Percentiles rank a stretch among this genome's conserved stretches.
Evolutionary conservation across 2,797 vertebrate genomes (phyloP).

Genomic region (Remorina albescens): DNA sequence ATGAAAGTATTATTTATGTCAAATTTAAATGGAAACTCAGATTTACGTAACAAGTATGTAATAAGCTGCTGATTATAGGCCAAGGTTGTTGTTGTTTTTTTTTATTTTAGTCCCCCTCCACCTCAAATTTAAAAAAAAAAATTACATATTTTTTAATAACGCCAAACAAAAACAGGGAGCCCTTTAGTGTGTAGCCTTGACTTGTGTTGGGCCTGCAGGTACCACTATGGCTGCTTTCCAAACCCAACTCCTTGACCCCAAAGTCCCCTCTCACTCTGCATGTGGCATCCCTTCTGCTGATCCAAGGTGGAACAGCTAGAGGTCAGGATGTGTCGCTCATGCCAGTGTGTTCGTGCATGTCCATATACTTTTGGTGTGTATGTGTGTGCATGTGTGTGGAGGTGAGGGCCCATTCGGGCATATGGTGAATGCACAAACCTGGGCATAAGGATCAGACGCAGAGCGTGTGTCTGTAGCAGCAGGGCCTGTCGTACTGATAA

Average conservation of each 20-base stretch:
- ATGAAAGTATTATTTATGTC: neutral
- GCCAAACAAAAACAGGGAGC: neutral
- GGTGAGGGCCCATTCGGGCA: conserved; percentile 65
- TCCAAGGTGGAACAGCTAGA: conserved; percentile 79
- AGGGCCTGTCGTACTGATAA: conserved; percentile 77
- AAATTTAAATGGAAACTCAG: neutral
- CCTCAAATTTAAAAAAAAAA: neutral
- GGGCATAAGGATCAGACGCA: conserved; percentile 75
- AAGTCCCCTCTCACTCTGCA: conserved; percentile 74
- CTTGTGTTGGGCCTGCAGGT: conserved; percentile 42
- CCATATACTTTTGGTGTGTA: conserved; percentile 51
- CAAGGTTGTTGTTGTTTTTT: neutral
- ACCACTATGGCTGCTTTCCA: conserved; percentile 72
- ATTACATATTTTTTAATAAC: neutral
- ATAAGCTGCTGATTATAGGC: neutral
- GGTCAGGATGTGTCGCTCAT: conserved; percentile 81
- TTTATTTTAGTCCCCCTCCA: neutral
- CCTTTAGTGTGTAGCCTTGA: conserved; percentile 9
- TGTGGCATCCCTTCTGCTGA: conserved; percentile 81
- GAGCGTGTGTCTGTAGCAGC: conserved; percentile 75
- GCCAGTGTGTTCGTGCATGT: conserved; percentile 56
- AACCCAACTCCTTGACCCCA: conserved; percentile 78
- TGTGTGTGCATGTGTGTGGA: conserved; percentile 35
- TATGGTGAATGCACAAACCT: conserved; percentile 75
- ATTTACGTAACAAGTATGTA: conserved; percentile 1